Evolutionary conservation across 1,140 invertebrate genomes (phyloP).

Genomic region (Drosophila kanapiae): DNA sequence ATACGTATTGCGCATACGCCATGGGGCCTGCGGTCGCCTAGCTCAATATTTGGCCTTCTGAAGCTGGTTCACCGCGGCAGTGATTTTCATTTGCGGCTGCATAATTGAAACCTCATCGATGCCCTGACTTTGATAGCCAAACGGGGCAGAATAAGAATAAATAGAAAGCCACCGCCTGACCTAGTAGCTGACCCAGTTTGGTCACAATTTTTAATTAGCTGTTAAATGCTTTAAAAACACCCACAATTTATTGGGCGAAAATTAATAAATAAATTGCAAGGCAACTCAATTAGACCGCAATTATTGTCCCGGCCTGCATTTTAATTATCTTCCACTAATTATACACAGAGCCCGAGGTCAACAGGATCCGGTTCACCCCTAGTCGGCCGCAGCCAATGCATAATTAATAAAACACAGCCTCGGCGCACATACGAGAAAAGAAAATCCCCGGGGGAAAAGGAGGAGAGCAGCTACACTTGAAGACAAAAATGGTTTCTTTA

Average conservation of each 20-base stretch:
- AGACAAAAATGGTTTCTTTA: too few relatives aligned
- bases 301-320: constrained; percentile 53
- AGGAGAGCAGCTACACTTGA: background rate
- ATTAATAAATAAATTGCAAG: constrained; percentile 63
- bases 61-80: background rate
- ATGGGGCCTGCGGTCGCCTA: constrained; percentile 18
- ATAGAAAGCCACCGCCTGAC: background rate
- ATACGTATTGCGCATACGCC: constrained; percentile 39
- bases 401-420: constrained; percentile 62
- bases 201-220: constrained; percentile 29
- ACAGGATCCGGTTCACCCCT: constrained; percentile 24
- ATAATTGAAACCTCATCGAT: constrained; percentile 28
- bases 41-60: constrained; percentile 24
- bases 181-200: background rate
- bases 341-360: constrained; percentile 22
- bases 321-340: constrained; percentile 61
- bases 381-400: constrained; percentile 42
- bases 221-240: constrained; percentile 24
- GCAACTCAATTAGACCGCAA: constrained; percentile 68
- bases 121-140: background rate
- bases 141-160: constrained; percentile 1
- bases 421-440: constrained; percentile 8
- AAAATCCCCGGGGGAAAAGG: background rate
- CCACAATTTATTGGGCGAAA: constrained; percentile 15
- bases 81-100: constrained; percentile 33